These are phyloP conservation scores for Thymelicus acteon DNA, from an alignment of 2,888 invertebrate genomes.

Conservation along the genomic window DNA sequence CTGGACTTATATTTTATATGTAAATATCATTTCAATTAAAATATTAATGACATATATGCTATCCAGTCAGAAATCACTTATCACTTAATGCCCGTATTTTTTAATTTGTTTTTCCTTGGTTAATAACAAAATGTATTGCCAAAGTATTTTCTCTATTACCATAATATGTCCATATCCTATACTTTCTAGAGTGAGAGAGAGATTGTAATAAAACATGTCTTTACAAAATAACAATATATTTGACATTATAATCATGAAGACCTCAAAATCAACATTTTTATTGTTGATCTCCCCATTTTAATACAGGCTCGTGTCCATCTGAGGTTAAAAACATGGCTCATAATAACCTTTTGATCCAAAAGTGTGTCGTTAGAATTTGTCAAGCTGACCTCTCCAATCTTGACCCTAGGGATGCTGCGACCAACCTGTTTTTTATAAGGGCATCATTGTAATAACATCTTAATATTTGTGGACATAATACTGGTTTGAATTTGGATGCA, in stretches of 20 bases:
- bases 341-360: conserved; percentile 40
- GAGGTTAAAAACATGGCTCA: neutral
- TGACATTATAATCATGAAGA: neutral
- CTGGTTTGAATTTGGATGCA: neutral
- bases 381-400: conserved; percentile 49
- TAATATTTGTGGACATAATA: neutral
- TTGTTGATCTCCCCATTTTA: conserved; percentile 32
- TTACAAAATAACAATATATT: neutral
- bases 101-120: too few species aligned
- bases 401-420: conserved; percentile 58
- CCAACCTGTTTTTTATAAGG: conserved; percentile 42
- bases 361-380: conserved; percentile 54
- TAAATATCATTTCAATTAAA: too few species aligned
- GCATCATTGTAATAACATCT: conserved; percentile 2
- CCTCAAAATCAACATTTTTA: conserved; percentile 12
- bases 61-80: too few species aligned
- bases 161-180: too few species aligned
- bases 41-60: too few species aligned
- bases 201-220: too few species aligned
- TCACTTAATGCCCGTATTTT: too few species aligned
- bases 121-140: too few species aligned
- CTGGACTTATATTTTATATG: too few species aligned
- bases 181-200: too few species aligned
- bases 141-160: too few species aligned
- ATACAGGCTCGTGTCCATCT: conserved; percentile 19